Evolutionary conservation across 2,113 vertebrate species (phyloP).

Genomic region (Tyrannus savana): DNA sequence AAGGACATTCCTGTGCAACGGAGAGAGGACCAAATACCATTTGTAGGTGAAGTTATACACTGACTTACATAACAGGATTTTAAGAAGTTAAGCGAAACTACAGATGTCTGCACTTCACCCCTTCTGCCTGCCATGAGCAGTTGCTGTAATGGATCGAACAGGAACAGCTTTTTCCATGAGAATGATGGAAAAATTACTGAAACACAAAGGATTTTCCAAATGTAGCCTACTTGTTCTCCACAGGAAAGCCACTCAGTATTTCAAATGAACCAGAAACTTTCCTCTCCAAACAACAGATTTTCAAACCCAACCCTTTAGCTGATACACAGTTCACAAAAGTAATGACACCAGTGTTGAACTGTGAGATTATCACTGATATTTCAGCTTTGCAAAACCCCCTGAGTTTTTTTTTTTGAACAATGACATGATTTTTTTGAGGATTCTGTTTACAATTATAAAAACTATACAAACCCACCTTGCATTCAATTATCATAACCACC

Average conservation of each 20-base stretch:
- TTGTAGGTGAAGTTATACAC: background rate
- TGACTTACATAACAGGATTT: background rate
- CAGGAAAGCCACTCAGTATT: background rate
- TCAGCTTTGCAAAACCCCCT: background rate
- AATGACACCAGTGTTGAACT: accelerated
- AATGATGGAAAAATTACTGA: background rate
- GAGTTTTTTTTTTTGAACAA: background rate
- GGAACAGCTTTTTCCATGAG: background rate
- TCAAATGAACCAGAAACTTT: background rate
- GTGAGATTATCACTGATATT: background rate
- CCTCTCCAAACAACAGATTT: background rate
- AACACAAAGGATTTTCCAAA: background rate
- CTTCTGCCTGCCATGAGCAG: background rate
- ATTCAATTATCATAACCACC: background rate
- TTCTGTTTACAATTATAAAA: background rate
- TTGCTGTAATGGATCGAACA: background rate
- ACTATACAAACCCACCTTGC: background rate
- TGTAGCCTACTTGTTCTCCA: background rate
- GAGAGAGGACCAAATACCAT: background rate
- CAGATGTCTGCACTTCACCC: background rate
- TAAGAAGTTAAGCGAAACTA: background rate
- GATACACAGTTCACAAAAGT: background rate
- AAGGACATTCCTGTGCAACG: background rate
- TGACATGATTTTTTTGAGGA: background rate
- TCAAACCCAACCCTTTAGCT: background rate